These are phyloP conservation scores for Lynx canadensis DNA, from an alignment of 2,113 vertebrate genomes.

Conservation along the genomic window DNA sequence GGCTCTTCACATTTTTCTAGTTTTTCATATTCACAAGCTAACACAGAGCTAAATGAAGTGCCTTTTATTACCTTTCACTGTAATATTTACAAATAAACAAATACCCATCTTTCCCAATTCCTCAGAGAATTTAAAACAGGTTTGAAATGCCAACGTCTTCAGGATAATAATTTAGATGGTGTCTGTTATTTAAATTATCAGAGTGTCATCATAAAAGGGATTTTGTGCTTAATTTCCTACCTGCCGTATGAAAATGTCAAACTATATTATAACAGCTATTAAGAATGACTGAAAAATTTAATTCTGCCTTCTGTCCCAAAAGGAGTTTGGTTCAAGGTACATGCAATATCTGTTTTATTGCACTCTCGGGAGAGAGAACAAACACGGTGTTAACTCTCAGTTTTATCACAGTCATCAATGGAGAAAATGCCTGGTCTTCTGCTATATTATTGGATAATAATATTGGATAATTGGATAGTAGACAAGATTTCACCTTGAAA, in stretches of 20 bases:
- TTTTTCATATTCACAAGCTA: conserved; percentile 22
- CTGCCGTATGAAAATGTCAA: conserved; percentile 57
- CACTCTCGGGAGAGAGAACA: neutral
- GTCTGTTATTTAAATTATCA: conserved; percentile 28
- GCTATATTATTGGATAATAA: neutral
- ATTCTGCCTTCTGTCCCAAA: neutral
- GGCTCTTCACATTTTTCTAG: conserved; percentile 2
- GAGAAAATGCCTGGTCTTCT: neutral
- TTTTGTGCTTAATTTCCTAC: conserved; percentile 13
- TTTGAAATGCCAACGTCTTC: conserved; percentile 48
- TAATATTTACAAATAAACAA: conserved; percentile 52
- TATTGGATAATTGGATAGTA: neutral
- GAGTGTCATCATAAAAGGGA: neutral
- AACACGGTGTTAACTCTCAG: neutral
- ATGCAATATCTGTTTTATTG: neutral
- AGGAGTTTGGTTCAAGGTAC: neutral
- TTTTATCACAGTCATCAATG: neutral
- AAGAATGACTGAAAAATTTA: neutral
- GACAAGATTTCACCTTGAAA: neutral
- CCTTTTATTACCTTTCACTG: neutral
- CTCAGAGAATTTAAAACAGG: conserved; percentile 36
- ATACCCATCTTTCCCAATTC: neutral
- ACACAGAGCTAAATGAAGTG: neutral
- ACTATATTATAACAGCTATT: neutral
- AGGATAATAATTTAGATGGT: conserved; percentile 14